Percentiles rank a stretch among this genome's conserved stretches.
phyloP scores from a whole-genome alignment of 2,113 vertebrate species.

The mouse (Mus musculus) region DNA sequence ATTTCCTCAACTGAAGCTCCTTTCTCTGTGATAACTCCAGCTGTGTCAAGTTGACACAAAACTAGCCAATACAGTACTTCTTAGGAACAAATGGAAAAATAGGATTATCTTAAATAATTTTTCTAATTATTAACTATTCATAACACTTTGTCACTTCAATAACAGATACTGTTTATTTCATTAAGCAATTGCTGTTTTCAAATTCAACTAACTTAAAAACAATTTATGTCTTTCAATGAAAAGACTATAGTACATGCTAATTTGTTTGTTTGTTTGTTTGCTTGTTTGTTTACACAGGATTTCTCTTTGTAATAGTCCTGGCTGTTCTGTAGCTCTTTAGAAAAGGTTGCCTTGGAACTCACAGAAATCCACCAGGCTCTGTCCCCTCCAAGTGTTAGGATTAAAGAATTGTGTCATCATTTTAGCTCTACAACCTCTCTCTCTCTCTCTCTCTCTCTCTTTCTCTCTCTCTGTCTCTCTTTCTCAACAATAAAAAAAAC shows the following conservation, averaged over 20 bases:
- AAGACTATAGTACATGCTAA: neutral
- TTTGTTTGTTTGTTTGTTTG: neutral
- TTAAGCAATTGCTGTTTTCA: constrained; percentile 38
- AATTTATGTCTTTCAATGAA: neutral
- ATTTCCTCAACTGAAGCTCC: too few relatives aligned
- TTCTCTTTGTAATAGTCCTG: too few relatives aligned
- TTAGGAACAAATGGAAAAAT: constrained; percentile 24
- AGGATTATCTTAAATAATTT: constrained; percentile 43
- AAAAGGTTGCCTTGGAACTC: too few relatives aligned
- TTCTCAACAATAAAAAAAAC: neutral
- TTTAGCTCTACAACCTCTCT: neutral
- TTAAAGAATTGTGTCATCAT: too few relatives aligned
- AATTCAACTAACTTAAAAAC: constrained; percentile 44
- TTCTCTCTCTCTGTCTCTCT: neutral
- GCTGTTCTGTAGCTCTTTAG: too few relatives aligned
- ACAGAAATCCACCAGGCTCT: too few relatives aligned
- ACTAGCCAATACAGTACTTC: too few relatives aligned
- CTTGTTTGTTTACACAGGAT: too few relatives aligned
- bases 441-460: too few relatives aligned
- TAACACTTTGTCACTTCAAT: constrained; percentile 36
- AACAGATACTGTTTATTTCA: constrained; percentile 48
- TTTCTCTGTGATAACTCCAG: too few relatives aligned
- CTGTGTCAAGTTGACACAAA: too few relatives aligned
- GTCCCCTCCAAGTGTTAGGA: too few relatives aligned
- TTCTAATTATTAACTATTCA: constrained; percentile 48